Evolutionary conservation across 64 coral and sea anemone genomes (phyloP).

Genomic region (Exaiptasia diaphana): DNA sequence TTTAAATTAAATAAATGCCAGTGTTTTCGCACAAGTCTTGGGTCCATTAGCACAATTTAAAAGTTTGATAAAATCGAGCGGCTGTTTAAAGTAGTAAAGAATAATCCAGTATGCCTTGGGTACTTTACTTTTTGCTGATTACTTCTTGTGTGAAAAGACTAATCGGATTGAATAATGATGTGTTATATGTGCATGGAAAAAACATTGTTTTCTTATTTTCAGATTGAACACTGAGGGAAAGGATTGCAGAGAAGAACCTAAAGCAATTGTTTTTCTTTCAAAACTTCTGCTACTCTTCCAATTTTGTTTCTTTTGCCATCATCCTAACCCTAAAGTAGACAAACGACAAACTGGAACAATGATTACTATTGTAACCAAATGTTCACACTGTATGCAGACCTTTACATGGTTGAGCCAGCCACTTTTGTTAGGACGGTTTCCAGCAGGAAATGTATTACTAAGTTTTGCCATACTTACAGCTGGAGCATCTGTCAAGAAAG

Average conservation of each 20-base stretch:
- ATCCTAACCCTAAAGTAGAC: background rate
- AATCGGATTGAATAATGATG: background rate
- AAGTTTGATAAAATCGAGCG: background rate
- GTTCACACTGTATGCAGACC: background rate
- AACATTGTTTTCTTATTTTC: background rate
- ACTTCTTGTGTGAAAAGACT: background rate
- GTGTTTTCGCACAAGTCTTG: background rate
- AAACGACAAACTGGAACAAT: background rate
- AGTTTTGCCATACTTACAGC: conserved; percentile 54
- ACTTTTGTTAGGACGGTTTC: conserved; percentile 34
- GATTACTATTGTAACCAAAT: background rate
- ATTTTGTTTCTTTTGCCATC: conserved; percentile 8
- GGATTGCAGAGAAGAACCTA: conserved; percentile 17
- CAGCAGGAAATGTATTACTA: conserved; percentile 47
- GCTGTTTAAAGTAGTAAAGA: background rate
- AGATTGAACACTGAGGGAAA: conserved; percentile 23
- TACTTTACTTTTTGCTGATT: too few relatives aligned
- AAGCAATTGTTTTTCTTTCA: conserved; percentile 46
- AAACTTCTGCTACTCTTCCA: conserved; percentile 39
- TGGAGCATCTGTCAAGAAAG: conserved; percentile 36
- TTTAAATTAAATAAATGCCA: background rate
- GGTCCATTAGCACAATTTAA: background rate
- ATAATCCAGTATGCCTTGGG: background rate
- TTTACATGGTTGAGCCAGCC: conserved; percentile 45
- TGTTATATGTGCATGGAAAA: background rate